Conservation (phyloP, 2,797 vertebrate species). For the Uromys caudimaculatus region DNA sequence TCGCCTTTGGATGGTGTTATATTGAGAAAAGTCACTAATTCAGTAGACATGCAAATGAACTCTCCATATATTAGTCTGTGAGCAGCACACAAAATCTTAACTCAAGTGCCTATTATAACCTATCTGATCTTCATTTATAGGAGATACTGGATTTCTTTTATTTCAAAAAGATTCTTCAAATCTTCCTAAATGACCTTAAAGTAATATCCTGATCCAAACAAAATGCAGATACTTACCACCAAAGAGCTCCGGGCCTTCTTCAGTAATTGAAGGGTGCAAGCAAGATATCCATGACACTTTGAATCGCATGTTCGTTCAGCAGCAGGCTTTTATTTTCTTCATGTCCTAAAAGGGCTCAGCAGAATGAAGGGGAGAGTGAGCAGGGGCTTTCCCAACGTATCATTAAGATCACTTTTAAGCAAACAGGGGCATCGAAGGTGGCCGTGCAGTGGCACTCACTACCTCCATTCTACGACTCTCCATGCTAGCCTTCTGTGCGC, state of each 20-base stretch:
- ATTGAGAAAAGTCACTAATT: neutral
- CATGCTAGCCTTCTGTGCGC: neutral
- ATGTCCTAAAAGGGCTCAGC: constrained; percentile 57
- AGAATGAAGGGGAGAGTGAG: neutral
- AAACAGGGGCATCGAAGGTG: constrained; percentile 20
- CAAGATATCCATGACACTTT: constrained; percentile 62
- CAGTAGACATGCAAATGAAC: neutral
- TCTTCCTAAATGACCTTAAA: constrained; percentile 56
- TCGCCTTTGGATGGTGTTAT: neutral
- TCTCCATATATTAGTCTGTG: neutral
- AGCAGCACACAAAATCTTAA: constrained; percentile 20
- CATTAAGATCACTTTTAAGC: constrained; percentile 50
- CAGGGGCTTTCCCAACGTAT: neutral
- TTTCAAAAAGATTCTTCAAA: constrained; percentile 43
- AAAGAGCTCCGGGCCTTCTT: constrained; percentile 51
- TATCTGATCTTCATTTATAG: neutral
- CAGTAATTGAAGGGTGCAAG: constrained; percentile 71
- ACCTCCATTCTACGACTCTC: neutral
- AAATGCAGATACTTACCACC: constrained; percentile 42
- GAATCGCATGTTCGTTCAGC: constrained; percentile 50
- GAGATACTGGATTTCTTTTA: neutral
- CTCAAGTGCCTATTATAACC: neutral
- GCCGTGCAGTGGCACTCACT: neutral
- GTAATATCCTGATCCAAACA: constrained; percentile 26
- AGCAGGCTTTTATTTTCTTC: constrained; percentile 51